Conservation (phyloP, 2,113 vertebrate species). For the Heliornis fulica region DNA sequence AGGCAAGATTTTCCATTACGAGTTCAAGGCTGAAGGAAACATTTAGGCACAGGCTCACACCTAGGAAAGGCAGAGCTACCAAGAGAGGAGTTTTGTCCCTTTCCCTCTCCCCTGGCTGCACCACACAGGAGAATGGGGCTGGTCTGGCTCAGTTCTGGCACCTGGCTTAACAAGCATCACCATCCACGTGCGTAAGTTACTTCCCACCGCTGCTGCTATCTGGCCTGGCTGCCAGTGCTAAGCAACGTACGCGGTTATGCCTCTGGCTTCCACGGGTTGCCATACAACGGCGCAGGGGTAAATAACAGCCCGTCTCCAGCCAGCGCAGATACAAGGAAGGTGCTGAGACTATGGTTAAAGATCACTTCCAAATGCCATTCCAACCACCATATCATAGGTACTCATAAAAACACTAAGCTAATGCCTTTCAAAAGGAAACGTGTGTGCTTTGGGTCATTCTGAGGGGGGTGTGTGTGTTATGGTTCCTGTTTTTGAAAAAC, state of each 20-base stretch:
- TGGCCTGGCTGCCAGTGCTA: neutral
- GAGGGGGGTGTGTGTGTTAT: neutral
- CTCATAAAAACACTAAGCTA: fast-evolving
- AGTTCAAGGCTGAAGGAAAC: neutral
- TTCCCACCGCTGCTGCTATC: fast-evolving
- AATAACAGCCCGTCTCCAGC: neutral
- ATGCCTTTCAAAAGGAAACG: neutral
- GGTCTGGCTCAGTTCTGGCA: neutral
- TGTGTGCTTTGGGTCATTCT: neutral
- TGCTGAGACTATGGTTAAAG: neutral
- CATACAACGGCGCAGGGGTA: neutral
- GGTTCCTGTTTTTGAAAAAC: neutral
- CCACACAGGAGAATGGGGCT: fast-evolving
- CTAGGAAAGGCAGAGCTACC: neutral
- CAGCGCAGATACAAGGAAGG: neutral
- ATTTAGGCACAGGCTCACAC: neutral
- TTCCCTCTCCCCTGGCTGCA: neutral
- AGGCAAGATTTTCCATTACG: slow-evolving; percentile 32
- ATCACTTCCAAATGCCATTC: neutral
- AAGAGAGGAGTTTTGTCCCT: neutral
- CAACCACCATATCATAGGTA: neutral
- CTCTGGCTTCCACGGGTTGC: neutral
- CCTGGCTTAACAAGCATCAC: fast-evolving
- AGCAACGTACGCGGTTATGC: fast-evolving
- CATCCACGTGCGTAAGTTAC: fast-evolving